phyloP scores from a whole-genome alignment of 2,797 vertebrate species.

The Gallirallus australis region DNA sequence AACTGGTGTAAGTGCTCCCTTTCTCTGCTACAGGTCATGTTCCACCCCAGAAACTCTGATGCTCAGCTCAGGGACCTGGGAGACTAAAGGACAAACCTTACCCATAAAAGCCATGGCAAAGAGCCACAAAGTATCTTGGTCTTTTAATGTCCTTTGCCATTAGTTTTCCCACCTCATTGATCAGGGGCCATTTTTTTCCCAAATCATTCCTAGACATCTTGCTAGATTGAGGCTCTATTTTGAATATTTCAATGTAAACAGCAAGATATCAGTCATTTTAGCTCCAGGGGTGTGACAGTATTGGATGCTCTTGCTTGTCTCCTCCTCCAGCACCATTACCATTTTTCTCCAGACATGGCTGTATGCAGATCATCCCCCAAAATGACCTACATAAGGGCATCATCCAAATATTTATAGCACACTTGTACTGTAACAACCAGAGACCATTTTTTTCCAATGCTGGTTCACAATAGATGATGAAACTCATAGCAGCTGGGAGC shows the following conservation, averaged over 20 bases:
- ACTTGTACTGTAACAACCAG: not conserved
- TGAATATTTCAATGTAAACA: not conserved
- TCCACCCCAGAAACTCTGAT: not conserved
- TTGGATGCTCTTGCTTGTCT: not conserved
- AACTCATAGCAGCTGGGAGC: not conserved
- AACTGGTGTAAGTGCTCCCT: not conserved
- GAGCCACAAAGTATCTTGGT: not conserved
- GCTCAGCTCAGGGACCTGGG: not conserved
- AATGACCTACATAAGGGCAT: not conserved
- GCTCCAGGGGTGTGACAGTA: not conserved
- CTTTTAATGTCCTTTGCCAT: not conserved
- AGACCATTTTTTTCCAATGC: not conserved
- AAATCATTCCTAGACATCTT: not conserved
- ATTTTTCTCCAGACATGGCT: not conserved
- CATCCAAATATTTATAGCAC: not conserved
- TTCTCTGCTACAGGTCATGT: not conserved
- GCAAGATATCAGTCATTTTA: not conserved
- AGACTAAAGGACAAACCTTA: not conserved
- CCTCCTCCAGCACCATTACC: not conserved
- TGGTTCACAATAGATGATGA: not conserved
- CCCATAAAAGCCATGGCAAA: not conserved
- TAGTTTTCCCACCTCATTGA: not conserved
- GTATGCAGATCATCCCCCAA: not conserved
- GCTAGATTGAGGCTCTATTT: not conserved
- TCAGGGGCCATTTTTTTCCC: rapidly evolving